Evolutionary conservation across 2,888 invertebrate genomes (phyloP).

Genomic region (Bruchidius siliquastri): DNA sequence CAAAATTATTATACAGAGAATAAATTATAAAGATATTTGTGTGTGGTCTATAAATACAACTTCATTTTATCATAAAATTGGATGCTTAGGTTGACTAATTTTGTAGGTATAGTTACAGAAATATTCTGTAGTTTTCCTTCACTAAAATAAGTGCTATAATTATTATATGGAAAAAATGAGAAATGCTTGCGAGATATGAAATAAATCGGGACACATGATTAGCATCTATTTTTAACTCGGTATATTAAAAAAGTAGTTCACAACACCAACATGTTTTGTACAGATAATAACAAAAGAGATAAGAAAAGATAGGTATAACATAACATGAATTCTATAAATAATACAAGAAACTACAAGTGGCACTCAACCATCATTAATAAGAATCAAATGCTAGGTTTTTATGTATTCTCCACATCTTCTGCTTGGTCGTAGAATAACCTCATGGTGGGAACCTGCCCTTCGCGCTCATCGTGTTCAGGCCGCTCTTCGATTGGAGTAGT

Average conservation of each 20-base stretch:
- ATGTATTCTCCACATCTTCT: neutral
- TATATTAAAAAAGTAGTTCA: neutral
- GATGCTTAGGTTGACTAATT: neutral
- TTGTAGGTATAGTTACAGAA: neutral
- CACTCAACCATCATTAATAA: neutral
- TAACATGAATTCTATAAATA: neutral
- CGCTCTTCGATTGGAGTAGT: too few species aligned
- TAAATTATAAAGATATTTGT: neutral
- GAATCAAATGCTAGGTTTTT: neutral
- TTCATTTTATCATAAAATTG: too few species aligned
- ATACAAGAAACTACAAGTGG: neutral
- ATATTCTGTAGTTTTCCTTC: neutral
- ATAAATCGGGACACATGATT: neutral
- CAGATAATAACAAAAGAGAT: neutral
- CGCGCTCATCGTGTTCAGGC: too few species aligned
- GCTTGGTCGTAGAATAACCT: neutral
- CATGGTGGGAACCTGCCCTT: neutral
- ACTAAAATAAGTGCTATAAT: too few species aligned
- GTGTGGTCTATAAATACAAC: neutral
- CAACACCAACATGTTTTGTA: neutral
- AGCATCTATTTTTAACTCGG: neutral
- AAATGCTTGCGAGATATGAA: neutral
- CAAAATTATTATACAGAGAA: neutral
- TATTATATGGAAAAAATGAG: neutral
- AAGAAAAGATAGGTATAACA: neutral